phyloP scores from a whole-genome alignment of 2,797 vertebrate genomes.

The Pitangus sulphuratus region DNA sequence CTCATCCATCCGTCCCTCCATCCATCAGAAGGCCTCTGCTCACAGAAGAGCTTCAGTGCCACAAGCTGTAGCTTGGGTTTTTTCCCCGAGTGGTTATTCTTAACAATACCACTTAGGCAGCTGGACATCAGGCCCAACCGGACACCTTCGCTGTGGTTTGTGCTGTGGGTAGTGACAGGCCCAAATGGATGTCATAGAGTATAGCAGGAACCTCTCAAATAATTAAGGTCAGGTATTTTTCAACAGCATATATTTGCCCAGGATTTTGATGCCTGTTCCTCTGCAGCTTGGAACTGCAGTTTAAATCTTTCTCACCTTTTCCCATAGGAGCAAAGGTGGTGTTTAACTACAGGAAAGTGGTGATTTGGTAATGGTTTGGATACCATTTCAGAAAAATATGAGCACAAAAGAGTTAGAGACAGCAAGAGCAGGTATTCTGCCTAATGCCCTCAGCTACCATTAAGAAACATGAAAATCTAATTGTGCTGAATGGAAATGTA shows the following conservation, averaged over 20 bases:
- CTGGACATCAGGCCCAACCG: rapidly evolving
- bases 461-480: conserved; percentile 69
- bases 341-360: neutral
- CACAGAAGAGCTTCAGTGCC: neutral
- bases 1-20: rapidly evolving
- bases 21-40: neutral
- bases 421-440: conserved; percentile 39
- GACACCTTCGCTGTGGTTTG: neutral
- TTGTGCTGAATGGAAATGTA: conserved; percentile 65
- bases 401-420: conserved; percentile 25
- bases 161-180: neutral
- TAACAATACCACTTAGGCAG: rapidly evolving
- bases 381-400: conserved; percentile 24
- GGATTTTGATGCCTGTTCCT: neutral
- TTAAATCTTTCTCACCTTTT: neutral
- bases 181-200: neutral
- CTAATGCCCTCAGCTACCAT: conserved; percentile 56
- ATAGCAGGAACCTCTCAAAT: neutral
- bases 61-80: neutral
- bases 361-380: conserved; percentile 33
- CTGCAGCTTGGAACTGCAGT: neutral
- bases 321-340: neutral
- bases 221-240: neutral
- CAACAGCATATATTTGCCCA: neutral
- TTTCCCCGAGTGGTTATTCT: neutral